Evolutionary conservation across 2,797 vertebrate genomes (phyloP).

Genomic region (Meda fulgida): DNA sequence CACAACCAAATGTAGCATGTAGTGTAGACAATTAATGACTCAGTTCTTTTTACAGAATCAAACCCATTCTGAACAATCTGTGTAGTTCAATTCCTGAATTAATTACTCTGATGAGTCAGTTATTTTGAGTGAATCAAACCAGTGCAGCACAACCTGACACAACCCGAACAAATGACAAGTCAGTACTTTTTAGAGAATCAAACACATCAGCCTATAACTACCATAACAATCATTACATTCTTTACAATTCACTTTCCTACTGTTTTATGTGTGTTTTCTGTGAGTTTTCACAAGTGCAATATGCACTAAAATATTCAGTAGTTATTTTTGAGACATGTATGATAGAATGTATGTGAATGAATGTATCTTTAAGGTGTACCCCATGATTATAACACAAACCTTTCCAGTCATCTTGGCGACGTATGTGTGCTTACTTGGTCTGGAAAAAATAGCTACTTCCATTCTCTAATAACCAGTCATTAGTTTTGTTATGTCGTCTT

Average conservation of each 20-base stretch:
- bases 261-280: not conserved
- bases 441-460: conserved; percentile 2
- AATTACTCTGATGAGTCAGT: not conserved
- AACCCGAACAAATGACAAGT: not conserved
- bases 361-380: not conserved
- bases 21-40: not conserved
- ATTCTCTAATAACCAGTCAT: conserved; percentile 13
- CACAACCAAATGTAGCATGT: not conserved
- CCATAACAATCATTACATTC: not conserved
- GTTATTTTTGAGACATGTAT: not conserved
- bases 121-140: not conserved
- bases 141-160: too few species aligned
- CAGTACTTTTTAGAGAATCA: not conserved
- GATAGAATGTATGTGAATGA: not conserved
- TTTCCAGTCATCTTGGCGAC: conserved; percentile 13
- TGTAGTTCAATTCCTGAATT: not conserved
- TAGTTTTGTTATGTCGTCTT: conserved; percentile 22
- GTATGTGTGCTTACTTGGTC: not conserved
- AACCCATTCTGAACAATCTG: not conserved
- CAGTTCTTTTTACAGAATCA: not conserved
- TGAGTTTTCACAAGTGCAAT: not conserved
- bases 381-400: not conserved
- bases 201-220: not conserved
- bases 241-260: not conserved
- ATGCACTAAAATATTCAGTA: not conserved